Conservation (phyloP, 2,888 invertebrate species). For the Heliconius aoede region DNA sequence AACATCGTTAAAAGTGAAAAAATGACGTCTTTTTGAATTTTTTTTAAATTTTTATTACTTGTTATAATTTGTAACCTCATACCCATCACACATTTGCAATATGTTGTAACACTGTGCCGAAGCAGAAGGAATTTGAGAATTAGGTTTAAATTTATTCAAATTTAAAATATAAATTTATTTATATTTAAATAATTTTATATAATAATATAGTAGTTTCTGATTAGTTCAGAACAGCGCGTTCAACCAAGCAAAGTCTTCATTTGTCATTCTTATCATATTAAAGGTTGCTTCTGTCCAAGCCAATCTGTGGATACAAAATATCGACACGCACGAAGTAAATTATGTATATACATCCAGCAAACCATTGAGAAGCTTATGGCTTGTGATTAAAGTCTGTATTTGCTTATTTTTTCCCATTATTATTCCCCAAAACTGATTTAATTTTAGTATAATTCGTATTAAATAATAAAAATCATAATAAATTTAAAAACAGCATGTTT, state of each 20-base stretch:
- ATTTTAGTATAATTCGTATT: slow-evolving; percentile 11
- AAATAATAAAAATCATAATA: slow-evolving; percentile 12
- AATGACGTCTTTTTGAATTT: too few relatives aligned
- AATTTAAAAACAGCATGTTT: slow-evolving; percentile 3
- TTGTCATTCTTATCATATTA: background rate
- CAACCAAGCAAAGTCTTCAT: background rate
- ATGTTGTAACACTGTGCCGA: too few relatives aligned
- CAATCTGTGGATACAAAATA: slow-evolving; percentile 22
- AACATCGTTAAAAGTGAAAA: too few relatives aligned
- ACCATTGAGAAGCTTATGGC: slow-evolving; percentile 3
- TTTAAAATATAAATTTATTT: too few relatives aligned
- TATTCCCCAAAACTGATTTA: slow-evolving; percentile 16
- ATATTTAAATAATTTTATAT: too few relatives aligned
- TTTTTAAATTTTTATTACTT: too few relatives aligned
- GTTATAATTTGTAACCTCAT: too few relatives aligned
- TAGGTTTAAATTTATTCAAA: too few relatives aligned
- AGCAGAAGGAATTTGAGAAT: too few relatives aligned
- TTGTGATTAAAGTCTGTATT: slow-evolving; percentile 5
- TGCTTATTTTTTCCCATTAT: background rate
- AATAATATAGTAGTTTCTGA: too few relatives aligned
- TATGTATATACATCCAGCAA: background rate
- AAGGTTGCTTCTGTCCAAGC: background rate
- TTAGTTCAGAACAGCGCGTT: too few relatives aligned
- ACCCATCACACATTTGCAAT: too few relatives aligned
- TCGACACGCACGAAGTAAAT: slow-evolving; percentile 37